Percentiles rank a stretch among this genome's conserved stretches.
Conservation (phyloP, 2,113 vertebrate genomes). For the Colaptes auratus region DNA sequence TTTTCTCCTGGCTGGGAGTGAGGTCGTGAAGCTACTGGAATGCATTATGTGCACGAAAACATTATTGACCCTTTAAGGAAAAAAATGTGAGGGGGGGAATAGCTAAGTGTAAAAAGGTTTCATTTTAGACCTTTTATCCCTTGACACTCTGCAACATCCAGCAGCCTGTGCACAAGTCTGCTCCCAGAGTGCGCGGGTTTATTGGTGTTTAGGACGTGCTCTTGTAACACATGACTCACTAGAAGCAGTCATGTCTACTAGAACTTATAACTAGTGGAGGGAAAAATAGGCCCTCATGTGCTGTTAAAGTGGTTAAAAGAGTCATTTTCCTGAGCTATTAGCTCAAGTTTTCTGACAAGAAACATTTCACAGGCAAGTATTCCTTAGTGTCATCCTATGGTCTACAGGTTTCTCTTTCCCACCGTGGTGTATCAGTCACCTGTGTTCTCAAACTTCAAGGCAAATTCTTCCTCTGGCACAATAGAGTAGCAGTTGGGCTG, state of each 20-base stretch:
- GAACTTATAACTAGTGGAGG: constrained; percentile 50
- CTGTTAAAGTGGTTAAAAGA: constrained; percentile 57
- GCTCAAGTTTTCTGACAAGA: constrained; percentile 3
- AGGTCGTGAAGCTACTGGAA: constrained; percentile 36
- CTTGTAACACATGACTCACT: constrained; percentile 49
- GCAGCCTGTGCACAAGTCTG: constrained; percentile 25
- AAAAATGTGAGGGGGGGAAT: background rate
- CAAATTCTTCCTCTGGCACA: background rate
- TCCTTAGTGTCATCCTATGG: background rate
- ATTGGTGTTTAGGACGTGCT: constrained; percentile 43
- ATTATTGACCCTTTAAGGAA: background rate
- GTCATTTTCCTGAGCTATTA: constrained; percentile 41
- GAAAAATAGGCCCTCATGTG: constrained; percentile 47
- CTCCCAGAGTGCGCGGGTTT: constrained; percentile 42
- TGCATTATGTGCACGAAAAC: constrained; percentile 13
- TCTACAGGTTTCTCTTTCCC: background rate
- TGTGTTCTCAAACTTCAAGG: background rate
- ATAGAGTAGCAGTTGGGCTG: background rate
- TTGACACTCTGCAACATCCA: background rate
- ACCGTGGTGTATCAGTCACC: background rate
- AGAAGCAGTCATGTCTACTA: constrained; percentile 61
- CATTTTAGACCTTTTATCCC: constrained; percentile 60
- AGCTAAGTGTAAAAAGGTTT: constrained; percentile 21
- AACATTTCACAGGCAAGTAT: background rate
- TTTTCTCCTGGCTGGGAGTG: background rate